Evolutionary conservation across 2,888 invertebrate species (phyloP).

Genomic region (Apodemia hepburni): DNA sequence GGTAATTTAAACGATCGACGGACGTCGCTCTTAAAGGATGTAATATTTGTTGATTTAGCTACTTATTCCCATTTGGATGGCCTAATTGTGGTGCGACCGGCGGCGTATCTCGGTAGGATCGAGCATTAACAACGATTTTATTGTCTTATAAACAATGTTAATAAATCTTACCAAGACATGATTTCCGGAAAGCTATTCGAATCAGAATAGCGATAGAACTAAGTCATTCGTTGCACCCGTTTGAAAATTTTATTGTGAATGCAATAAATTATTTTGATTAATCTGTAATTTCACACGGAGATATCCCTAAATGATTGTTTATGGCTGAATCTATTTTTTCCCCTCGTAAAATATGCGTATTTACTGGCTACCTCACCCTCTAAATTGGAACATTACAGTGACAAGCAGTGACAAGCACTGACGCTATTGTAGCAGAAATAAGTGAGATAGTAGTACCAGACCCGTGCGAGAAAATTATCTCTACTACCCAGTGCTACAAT

Average conservation of each 20-base stretch:
- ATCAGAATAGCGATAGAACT: conserved; percentile 39
- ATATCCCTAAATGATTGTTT: conserved; percentile 20
- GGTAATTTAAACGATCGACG: conserved; percentile 40
- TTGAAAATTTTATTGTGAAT: conserved; percentile 39
- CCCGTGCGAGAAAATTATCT: no score
- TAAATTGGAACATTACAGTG: no score
- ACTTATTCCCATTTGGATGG: conserved; percentile 51
- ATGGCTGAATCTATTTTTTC: conserved; percentile 26
- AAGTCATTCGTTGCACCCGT: conserved; percentile 44
- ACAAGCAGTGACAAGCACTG: no score
- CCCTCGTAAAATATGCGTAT: conserved; percentile 1
- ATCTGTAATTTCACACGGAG: conserved; percentile 16
- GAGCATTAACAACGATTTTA: conserved; percentile 53
- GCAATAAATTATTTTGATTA: conserved; percentile 38
- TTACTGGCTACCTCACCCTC: no score
- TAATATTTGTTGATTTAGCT: conserved; percentile 61
- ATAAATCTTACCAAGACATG: conserved; percentile 42
- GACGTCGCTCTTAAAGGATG: conserved; percentile 54
- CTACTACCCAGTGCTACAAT: no score
- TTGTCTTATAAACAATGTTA: conserved; percentile 51
- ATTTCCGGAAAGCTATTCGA: conserved; percentile 55
- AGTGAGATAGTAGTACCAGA: no score
- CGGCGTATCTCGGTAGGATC: conserved; percentile 56
- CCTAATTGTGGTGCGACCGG: conserved; percentile 46
- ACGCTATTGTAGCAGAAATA: no score